Evolutionary conservation across 2,113 vertebrate species (phyloP), one percentile per base, ranked within the genome.

Genomic region (Herpailurus yagouaroundi): DNA sequence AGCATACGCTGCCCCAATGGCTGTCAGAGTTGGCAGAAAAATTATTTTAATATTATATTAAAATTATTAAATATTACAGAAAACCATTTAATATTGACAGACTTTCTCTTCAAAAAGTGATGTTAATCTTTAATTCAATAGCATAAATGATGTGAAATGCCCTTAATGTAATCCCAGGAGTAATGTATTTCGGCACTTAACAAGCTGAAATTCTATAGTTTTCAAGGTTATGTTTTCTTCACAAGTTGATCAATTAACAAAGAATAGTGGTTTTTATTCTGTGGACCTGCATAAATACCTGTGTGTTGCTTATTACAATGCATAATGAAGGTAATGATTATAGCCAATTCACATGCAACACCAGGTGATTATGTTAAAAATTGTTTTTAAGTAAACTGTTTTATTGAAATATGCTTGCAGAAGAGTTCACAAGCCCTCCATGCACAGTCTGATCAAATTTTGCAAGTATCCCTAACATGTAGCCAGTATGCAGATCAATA

Each of bases 261-360:
- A 88, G 36, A 81, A 41, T n/a, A 80, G 31, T 38, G 31, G 4
- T 19, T 96, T n/a, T 94, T 96, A 93, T 93, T 48, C 48, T 95
- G 18, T 84, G 31, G 79, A 64, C 23, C 27, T 15, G 31, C 38
- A 41, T 69, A 92, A 79, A 88, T 81, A 36, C 29, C 9, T 77
- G 11, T 48, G 2, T 87, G 48, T 66, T 41, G 6, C 27, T 93
- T 84, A 48, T 92, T 38, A 60, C 8, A 85, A 36, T 89, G 15
- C 10, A 18, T 77, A 87, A 68, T 25, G 41, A 84, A 33, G 31
- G 50, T 85, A 69, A 73, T 29, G 10, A 91, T 73, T 5, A 68
- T 69, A 74, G 95, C 64, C 21, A 64, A 91, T 82, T 82, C 77
- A 93, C 9, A 83, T 25, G 15, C 18, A 94, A 19, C 13, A 60